Evolutionary conservation across 2,113 vertebrate species (phyloP), one percentile per base, ranked within the genome.

Genomic region (Burhinus oedicnemus): DNA sequence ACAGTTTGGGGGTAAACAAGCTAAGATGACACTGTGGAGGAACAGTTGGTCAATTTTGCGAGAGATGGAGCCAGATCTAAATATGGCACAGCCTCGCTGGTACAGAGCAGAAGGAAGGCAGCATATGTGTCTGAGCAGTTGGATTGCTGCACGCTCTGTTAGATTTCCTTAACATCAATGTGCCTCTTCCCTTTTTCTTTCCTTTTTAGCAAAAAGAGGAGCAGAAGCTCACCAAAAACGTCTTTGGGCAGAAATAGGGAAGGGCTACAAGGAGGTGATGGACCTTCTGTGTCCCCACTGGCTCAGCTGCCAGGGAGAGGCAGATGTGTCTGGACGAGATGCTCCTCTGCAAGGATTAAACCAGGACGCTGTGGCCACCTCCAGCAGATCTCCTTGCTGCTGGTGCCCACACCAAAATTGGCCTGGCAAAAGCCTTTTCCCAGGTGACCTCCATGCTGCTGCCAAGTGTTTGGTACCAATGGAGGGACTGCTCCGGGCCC

Each of bases 1-100:
- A 87, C 96, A 94, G 89, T 97, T 90, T 91, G 92, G 92, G 88
- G 94, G 57, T 93, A 96, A 97, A 93, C 89, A 92, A 96, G 91
- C 0, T 14, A 69, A 51, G 76, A 91, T 84, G 92, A 95, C 90
- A 75, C 80, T 44, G 78, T 68, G 70, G 86, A 95, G 93, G 78
- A 95, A 94, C 94, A 97, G 90, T 95, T 95, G 90, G 92, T 96
- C 92, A 95, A 95, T 92, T 96, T 90, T 95, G 76, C 11, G 3
- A 95, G 83, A 90, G 88, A 92, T 83, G 71, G 86, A 96, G 86
- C 89, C 90, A 93, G 83, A 93, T 90, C 95, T 97, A 96, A 97
- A 96, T 95, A 91, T 5, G 51, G 95, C 74, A 92, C 83, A 95
- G 88, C 80, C 80, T 95, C 11, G 1, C 89, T 96, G 86, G 83